phyloP scores from a whole-genome alignment of 2,888 invertebrate genomes.

The Lathronympha strigana region DNA sequence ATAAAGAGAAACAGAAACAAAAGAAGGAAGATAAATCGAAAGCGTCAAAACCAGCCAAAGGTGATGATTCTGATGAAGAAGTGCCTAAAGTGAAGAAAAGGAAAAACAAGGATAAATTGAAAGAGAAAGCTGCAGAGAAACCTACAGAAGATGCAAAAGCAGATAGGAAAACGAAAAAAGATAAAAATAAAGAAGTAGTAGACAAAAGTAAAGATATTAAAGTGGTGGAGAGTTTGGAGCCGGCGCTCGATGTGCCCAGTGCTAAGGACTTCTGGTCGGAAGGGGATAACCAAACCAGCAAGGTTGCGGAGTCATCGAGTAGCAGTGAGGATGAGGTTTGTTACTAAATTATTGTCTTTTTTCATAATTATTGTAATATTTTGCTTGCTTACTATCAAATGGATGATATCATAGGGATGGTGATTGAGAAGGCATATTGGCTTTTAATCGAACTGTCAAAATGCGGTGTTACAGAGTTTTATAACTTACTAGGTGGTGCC shows the following conservation, averaged over 20 bases:
- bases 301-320: conserved; percentile 59
- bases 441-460: too few species aligned
- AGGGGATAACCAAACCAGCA: conserved; percentile 46
- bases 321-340: conserved; percentile 77
- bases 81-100: conserved; percentile 30
- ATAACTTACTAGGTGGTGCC: too few species aligned
- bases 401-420: too few species aligned
- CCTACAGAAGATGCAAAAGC: conserved; percentile 42
- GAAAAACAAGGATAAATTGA: conserved; percentile 44
- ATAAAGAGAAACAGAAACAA: conserved; percentile 46
- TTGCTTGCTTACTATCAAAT: not conserved
- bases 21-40: conserved; percentile 44
- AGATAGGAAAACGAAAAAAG: conserved; percentile 45
- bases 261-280: conserved; percentile 72
- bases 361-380: not conserved
- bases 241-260: conserved; percentile 68
- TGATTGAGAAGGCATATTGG: too few species aligned
- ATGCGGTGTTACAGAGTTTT: too few species aligned
- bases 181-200: conserved; percentile 45
- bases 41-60: conserved; percentile 45
- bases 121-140: conserved; percentile 48
- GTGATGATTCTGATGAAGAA: conserved; percentile 38
- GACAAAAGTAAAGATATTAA: conserved; percentile 48
- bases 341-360: conserved; percentile 11
- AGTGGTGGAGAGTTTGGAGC: conserved; percentile 58